Conservation (phyloP, 1,140 invertebrate genomes). For the Drosophila takahashii region DNA sequence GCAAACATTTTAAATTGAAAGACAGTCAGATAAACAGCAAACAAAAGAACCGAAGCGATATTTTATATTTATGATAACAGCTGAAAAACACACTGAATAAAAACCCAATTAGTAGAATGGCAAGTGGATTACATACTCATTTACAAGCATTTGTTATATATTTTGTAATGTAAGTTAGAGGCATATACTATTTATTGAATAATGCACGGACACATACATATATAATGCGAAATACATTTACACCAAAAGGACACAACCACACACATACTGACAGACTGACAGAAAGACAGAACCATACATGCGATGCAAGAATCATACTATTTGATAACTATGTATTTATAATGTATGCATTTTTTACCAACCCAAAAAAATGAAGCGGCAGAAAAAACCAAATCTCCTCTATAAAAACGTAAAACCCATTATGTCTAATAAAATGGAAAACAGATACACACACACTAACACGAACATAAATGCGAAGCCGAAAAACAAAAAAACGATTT, state of each 20-base stretch:
- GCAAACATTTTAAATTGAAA: slow-evolving; percentile 28
- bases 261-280: slow-evolving; percentile 18
- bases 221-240: slow-evolving; percentile 55
- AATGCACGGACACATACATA: slow-evolving; percentile 56
- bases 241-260: slow-evolving; percentile 33
- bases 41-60: slow-evolving; percentile 38
- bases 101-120: slow-evolving; percentile 47
- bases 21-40: slow-evolving; percentile 30
- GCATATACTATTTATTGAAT: slow-evolving; percentile 58
- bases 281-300: slow-evolving; percentile 20
- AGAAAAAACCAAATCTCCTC: slow-evolving; percentile 24
- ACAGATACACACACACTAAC: slow-evolving; percentile 29
- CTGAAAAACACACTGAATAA: slow-evolving; percentile 15
- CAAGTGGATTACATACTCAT: slow-evolving; percentile 61
- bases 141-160: slow-evolving; percentile 80
- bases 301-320: slow-evolving; percentile 57
- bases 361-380: slow-evolving; percentile 48
- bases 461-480: slow-evolving; percentile 13
- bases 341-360: slow-evolving; percentile 82
- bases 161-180: slow-evolving; percentile 80
- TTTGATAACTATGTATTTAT: slow-evolving; percentile 84
- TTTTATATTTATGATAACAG: slow-evolving; percentile 57
- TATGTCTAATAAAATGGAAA: slow-evolving; percentile 56
- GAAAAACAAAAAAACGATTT: slow-evolving; percentile 34
- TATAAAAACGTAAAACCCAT: slow-evolving; percentile 33